phyloP scores from a whole-genome alignment of 2,797 vertebrate species.

The Allobates femoralis region DNA sequence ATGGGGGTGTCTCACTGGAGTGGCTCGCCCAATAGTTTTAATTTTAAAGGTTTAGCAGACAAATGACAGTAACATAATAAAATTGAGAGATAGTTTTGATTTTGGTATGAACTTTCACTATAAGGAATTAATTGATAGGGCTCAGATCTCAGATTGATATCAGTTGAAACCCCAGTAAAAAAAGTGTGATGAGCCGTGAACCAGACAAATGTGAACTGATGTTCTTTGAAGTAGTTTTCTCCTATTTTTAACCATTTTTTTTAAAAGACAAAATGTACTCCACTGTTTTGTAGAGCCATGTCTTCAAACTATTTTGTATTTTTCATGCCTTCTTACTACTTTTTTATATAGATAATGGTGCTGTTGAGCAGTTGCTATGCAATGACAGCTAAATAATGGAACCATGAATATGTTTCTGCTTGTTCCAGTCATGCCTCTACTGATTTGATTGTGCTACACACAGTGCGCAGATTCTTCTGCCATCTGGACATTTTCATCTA shows the following conservation, averaged over 20 bases:
- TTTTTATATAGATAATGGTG: not conserved
- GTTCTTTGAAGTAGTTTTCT: not conserved
- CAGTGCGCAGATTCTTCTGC: slow-evolving; percentile 18
- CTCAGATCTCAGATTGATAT: too few relatives aligned
- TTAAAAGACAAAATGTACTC: not conserved
- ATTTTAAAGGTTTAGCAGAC: too few relatives aligned
- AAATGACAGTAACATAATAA: too few relatives aligned
- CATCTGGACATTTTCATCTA: slow-evolving; percentile 17
- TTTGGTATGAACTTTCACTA: too few relatives aligned
- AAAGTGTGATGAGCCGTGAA: too few relatives aligned
- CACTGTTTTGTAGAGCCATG: not conserved
- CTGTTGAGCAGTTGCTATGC: slow-evolving; percentile 5
- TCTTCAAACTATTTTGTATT: not conserved
- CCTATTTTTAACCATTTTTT: not conserved
- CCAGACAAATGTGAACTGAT: not conserved
- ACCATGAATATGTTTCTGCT: slow-evolving; percentile 27
- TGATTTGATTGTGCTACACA: slow-evolving; percentile 8
- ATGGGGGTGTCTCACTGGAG: too few relatives aligned
- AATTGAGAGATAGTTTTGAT: too few relatives aligned
- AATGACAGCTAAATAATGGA: slow-evolving; percentile 13
- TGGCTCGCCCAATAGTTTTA: too few relatives aligned
- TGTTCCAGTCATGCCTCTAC: slow-evolving; percentile 8
- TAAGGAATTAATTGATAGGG: too few relatives aligned
- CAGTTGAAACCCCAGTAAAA: too few relatives aligned
- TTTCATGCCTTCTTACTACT: not conserved